phyloP scores from a whole-genome alignment of 2,797 vertebrate species.

The Sus cebifrons region DNA sequence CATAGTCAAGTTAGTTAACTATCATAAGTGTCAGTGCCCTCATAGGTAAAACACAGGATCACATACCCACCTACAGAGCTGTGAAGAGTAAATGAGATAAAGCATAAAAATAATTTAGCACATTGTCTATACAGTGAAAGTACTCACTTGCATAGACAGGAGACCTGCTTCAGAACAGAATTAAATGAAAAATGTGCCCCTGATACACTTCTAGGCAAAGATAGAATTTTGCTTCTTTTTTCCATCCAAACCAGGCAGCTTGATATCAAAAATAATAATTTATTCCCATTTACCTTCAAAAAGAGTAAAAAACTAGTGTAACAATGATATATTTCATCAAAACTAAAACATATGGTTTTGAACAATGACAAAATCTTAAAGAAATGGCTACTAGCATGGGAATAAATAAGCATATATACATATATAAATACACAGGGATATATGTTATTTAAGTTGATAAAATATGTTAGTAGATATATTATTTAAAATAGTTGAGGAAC shows the following conservation, averaged over 20 bases:
- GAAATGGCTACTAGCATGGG: neutral
- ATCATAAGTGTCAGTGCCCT: neutral
- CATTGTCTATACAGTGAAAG: neutral
- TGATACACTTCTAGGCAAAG: neutral
- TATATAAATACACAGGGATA: neutral
- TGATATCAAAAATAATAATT: neutral
- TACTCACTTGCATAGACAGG: neutral
- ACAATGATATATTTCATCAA: neutral
- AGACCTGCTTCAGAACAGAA: neutral
- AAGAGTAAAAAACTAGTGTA: neutral
- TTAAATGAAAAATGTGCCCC: neutral
- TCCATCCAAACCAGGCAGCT: neutral
- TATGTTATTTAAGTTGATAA: too few species aligned
- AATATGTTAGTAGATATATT: neutral
- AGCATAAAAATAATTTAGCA: neutral
- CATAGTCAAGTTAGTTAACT: neutral
- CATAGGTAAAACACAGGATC: neutral
- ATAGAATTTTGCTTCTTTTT: neutral
- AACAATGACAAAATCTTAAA: neutral
- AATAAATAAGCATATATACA: neutral
- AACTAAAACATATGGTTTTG: neutral
- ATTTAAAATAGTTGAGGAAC: neutral
- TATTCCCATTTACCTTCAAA: neutral
- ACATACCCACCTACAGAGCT: neutral
- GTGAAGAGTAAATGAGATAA: neutral